Base-by-base conservation (phyloP, 2,888 invertebrate species). In the Slavum lentiscoides region DNA sequence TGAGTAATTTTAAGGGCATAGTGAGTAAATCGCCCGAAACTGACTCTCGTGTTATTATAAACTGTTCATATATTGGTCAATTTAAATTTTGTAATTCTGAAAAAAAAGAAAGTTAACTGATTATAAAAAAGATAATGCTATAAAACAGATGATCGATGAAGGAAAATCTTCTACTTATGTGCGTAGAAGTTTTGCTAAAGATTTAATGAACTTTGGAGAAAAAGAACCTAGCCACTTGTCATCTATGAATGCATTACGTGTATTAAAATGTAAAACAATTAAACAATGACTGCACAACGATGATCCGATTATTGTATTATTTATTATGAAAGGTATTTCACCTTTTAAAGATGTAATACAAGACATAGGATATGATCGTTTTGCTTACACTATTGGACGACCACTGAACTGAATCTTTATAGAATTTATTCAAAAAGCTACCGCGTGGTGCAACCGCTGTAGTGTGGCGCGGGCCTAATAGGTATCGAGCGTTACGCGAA, bases 211-310 rank as follows among this genome's bases (percentile, higher is more conserved):
- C 1, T 70, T 58, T 58, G 58, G 70, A 4, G 58, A 70, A 19
- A n/a, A 58, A 15, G 70, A 70, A 70, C 70, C 70, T 23, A 70
- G 70, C 9, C 58, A 70, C 6, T 55, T 83, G 15, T 82, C 81
- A 58, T 70, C 68, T 7, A 17, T 30, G 17, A 69, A 53, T 53
- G 4, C 53, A 23, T 23, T 53, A 17, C 53, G 53, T 4, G 13
- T 70, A 58, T 37, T 58, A 37, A 70, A 58, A 37, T 58, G 37
- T 19, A 70, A 70, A 58, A n/a, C 37, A 19, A n/a, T 58, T 11
- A 70, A 70, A 70, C 30, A 70, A 70, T n/a, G n/a, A 17, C 5
- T 19, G 58, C 37, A 62, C 53, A 64, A 70, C 15, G 58, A 21
- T 1, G 69, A 81, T 37, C 82, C 82, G 19, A 62, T 73, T 15